A percentile compares a stretch with the other conserved stretches of the same genome.
Evolutionary conservation across 2,888 invertebrate species (phyloP).

Genomic region (Lamproptera curius): DNA sequence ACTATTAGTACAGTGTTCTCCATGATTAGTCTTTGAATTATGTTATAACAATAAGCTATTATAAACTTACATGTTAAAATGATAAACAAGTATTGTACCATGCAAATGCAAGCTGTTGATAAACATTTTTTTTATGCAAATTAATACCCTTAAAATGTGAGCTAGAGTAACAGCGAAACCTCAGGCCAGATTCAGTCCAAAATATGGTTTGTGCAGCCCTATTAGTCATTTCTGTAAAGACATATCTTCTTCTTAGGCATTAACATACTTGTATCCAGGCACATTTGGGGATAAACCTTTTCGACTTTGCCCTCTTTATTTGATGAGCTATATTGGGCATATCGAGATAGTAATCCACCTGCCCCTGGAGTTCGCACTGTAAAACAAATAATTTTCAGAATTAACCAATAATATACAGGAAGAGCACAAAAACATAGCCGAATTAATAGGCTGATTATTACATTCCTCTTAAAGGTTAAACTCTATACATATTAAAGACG

Average conservation of each 20-base stretch:
- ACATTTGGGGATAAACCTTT: constrained; percentile 57
- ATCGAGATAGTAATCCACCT: constrained; percentile 38
- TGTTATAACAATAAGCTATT: too few species aligned
- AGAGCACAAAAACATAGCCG: too few species aligned
- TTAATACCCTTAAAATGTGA: constrained; percentile 90
- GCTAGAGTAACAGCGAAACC: constrained; percentile 91
- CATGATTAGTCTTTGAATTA: too few species aligned
- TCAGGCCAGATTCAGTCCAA: constrained; percentile 86
- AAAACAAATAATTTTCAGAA: constrained; percentile 24
- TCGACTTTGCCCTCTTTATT: constrained; percentile 43
- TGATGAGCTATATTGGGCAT: constrained; percentile 50
- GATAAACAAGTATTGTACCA: too few species aligned
- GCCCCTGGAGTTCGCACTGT: constrained; percentile 49
- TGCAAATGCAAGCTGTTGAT: too few species aligned
- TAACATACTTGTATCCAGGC: constrained; percentile 80
- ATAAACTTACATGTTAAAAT: too few species aligned
- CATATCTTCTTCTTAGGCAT: constrained; percentile 81
- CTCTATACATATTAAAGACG: too few species aligned
- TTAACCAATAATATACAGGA: neutral
- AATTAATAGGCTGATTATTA: too few species aligned
- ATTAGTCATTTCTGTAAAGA: constrained; percentile 83
- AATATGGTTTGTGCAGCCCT: constrained; percentile 86
- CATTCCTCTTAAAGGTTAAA: too few species aligned
- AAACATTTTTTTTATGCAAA: too few species aligned
- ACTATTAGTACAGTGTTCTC: too few species aligned